Percentiles rank a stretch among this genome's conserved stretches.
These are phyloP conservation scores for Cotesia typhae DNA, from an alignment of 1,140 invertebrate species.

Conservation along the genomic window DNA sequence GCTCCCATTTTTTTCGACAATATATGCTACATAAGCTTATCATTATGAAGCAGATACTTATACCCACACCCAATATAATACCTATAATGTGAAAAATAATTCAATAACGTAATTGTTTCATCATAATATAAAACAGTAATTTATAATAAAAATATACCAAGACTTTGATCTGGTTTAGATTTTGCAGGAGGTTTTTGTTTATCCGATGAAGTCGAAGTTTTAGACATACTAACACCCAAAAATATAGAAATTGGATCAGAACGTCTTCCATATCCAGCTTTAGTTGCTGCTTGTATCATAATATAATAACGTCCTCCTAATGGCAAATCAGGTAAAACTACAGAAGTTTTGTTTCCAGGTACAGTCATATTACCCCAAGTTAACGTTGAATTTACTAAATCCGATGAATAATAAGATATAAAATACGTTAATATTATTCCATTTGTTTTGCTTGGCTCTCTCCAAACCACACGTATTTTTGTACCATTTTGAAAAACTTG, in stretches of 20 bases:
- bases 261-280: conserved; percentile 65
- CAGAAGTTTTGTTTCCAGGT: conserved; percentile 56
- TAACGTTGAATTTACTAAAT: conserved; percentile 51
- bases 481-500: conserved; percentile 63
- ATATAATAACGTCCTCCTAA: conserved; percentile 67
- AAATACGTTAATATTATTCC: conserved; percentile 65
- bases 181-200: conserved; percentile 52
- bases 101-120: neutral
- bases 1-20: conserved; percentile 57
- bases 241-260: conserved; percentile 59
- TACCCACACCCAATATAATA: conserved; percentile 58
- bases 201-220: conserved; percentile 49
- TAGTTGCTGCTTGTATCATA: conserved; percentile 66
- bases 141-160: conserved; percentile 52
- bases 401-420: conserved; percentile 61
- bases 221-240: conserved; percentile 49
- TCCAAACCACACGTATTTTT: conserved; percentile 65
- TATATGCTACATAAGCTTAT: conserved; percentile 62
- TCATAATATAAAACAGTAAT: neutral
- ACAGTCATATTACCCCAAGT: conserved; percentile 62
- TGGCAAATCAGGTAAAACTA: conserved; percentile 59
- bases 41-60: conserved; percentile 58
- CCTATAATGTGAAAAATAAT: conserved; percentile 43
- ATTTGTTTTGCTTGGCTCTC: conserved; percentile 63
- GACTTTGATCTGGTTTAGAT: conserved; percentile 57